Percentiles rank a stretch among this genome's conserved stretches.
These are phyloP conservation scores for Phoxinus dragarum DNA, from an alignment of 2,797 vertebrate genomes.

Conservation along the genomic window DNA sequence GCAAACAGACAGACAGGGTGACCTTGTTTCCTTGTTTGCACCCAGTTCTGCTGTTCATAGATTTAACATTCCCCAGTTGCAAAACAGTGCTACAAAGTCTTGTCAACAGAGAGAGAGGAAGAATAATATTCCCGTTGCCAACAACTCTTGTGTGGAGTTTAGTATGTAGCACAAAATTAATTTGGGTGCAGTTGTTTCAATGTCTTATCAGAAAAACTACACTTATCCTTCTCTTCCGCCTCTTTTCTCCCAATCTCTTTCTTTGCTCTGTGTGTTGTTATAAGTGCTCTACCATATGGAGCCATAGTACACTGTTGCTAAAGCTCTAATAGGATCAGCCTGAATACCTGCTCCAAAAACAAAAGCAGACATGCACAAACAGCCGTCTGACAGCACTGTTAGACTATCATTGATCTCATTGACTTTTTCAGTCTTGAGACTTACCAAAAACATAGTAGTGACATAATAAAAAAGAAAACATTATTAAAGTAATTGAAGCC, in stretches of 20 bases:
- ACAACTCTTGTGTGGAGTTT: slow-evolving; percentile 12
- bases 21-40: slow-evolving; percentile 63
- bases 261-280: slow-evolving; percentile 7
- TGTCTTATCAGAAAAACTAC: slow-evolving; percentile 16
- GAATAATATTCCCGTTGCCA: background rate
- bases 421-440: background rate
- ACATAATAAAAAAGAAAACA: background rate
- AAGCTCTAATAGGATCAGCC: slow-evolving; percentile 73
- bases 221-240: background rate
- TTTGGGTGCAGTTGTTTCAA: background rate
- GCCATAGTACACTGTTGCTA: slow-evolving; percentile 63
- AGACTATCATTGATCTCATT: slow-evolving; percentile 55
- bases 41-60: slow-evolving; percentile 53
- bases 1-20: slow-evolving; percentile 59
- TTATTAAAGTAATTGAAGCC: background rate
- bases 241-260: slow-evolving; percentile 3
- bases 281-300: slow-evolving; percentile 68
- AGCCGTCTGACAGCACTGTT: slow-evolving; percentile 55
- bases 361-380: slow-evolving; percentile 56
- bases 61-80: slow-evolving; percentile 59
- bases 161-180: background rate
- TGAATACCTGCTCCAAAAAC: slow-evolving; percentile 64
- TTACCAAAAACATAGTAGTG: background rate
- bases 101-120: slow-evolving; percentile 37
- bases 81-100: slow-evolving; percentile 47